Base-by-base conservation (phyloP, 2,888 invertebrate species). In the Xestia c-nigrum region DNA sequence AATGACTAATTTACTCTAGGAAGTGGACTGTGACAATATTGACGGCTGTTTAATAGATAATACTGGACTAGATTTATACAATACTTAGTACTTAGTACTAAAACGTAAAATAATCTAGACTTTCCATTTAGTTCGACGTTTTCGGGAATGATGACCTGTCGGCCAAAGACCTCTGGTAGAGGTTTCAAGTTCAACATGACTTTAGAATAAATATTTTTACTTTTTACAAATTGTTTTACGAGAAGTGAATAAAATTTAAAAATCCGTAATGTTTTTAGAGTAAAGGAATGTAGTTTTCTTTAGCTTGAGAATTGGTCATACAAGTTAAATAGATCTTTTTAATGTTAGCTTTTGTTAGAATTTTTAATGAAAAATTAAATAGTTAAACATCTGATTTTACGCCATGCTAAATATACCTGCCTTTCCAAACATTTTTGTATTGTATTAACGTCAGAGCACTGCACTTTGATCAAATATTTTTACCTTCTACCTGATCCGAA, bases 121-220 rank as follows among this genome's bases (percentile, higher is more conserved):
- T 10, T 14, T 16, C 14, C 52, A 9, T n/a, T 6, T n/a, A 5
- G 4, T 40, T 43, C 0, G 31, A 14, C 24, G 0, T 4, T 43
- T 21, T 79, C 21, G 7, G n/a, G 19, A 57, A 50, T 21, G 4
- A 57, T 57, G 55, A 72, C 64, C 73, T 21, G 0, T 0, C 14
- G 52, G 55, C 4, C 21, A 72, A n/a, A 55, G 50, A 50, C 78
- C 43, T 69, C 31, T 21, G 46, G 6, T 3, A 14, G 10, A 19
- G 31, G 10, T 14, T 43, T 65, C 65, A 80, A 80, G 80, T 72
- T 72, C 31, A 50, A 16, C 16, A 40, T n/a, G 21, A 40, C 5
- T 19, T 9, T 16, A 16, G 21, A 57, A 72, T 16, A 43, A n/a
- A 72, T 46, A 43, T 55, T 55, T 31, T 21, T 5, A 55, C 46